These are phyloP conservation scores for Melinaea menophilus DNA, from an alignment of 2,888 invertebrate species.

Conservation along the genomic window DNA sequence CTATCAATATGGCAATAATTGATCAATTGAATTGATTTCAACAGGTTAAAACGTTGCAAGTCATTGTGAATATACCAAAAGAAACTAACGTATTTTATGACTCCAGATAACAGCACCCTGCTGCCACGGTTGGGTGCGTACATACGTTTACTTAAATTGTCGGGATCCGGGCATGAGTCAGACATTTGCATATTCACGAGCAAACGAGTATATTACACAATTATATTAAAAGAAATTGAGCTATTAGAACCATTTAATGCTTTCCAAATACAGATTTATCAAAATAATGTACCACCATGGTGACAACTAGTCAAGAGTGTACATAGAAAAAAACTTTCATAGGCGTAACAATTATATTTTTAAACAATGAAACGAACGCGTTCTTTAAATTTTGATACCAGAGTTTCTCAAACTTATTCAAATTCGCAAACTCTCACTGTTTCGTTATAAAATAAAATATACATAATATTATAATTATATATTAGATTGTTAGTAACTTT, in stretches of 20 bases:
- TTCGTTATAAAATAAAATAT: constrained; percentile 12
- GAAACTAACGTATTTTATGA: constrained; percentile 10
- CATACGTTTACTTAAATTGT: constrained; percentile 26
- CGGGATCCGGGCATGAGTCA: constrained; percentile 31
- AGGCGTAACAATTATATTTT: neutral
- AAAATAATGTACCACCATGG: no score
- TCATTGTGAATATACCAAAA: neutral
- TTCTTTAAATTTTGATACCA: neutral
- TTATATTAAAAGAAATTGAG: neutral
- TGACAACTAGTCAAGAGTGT: no score
- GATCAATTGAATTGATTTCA: no score
- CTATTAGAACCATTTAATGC: neutral
- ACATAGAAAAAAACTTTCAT: no score
- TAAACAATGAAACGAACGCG: neutral
- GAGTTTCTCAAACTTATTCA: neutral
- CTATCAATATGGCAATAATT: no score
- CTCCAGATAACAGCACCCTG: constrained; percentile 12
- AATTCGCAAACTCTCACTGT: constrained; percentile 13
- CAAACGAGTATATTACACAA: constrained; percentile 4
- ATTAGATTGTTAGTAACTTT: constrained; percentile 11
- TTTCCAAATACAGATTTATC: neutral
- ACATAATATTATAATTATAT: constrained; percentile 15
- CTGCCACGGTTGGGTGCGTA: constrained; percentile 23
- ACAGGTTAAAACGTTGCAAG: no score
- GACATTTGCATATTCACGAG: constrained; percentile 13